A percentile compares a stretch with the other conserved stretches of the same genome.
Conservation (phyloP, 2,888 invertebrate species). For the Acleris emargana region DNA sequence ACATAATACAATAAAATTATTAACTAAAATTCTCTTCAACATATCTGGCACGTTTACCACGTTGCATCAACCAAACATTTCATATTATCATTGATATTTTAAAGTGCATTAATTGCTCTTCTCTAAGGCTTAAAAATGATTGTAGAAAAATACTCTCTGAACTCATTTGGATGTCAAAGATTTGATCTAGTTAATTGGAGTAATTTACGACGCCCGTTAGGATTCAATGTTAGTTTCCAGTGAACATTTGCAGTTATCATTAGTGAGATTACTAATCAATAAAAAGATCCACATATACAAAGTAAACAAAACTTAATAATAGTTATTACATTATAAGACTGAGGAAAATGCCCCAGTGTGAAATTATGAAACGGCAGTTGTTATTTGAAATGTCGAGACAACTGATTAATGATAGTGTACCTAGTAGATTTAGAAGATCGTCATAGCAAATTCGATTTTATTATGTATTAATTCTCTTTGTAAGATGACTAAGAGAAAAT, state of each 20-base stretch:
- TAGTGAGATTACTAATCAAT: constrained; percentile 66
- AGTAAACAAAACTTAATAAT: constrained; percentile 32
- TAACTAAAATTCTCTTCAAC: constrained; percentile 83
- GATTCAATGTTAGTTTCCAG: constrained; percentile 52
- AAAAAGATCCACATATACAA: constrained; percentile 35
- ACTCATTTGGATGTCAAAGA: constrained; percentile 68
- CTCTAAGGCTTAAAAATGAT: constrained; percentile 73
- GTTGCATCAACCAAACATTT: constrained; percentile 79
- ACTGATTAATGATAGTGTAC: no score
- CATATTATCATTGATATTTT: constrained; percentile 70
- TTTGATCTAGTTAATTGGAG: constrained; percentile 69
- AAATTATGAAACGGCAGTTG: neutral
- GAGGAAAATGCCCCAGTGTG: constrained; percentile 9
- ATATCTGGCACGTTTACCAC: constrained; percentile 81
- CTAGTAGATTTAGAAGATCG: neutral
- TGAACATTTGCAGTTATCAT: constrained; percentile 62
- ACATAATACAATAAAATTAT: constrained; percentile 83
- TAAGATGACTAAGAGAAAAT: no score
- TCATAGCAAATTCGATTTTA: neutral
- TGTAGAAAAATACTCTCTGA: constrained; percentile 83
- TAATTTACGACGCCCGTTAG: constrained; percentile 65
- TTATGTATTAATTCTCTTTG: no score
- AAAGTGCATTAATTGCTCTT: constrained; percentile 76
- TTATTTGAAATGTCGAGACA: neutral
- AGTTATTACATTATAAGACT: constrained; percentile 15